These are phyloP conservation scores for Nettapus auritus DNA, from an alignment of 2,113 vertebrate genomes.

Conservation along the genomic window DNA sequence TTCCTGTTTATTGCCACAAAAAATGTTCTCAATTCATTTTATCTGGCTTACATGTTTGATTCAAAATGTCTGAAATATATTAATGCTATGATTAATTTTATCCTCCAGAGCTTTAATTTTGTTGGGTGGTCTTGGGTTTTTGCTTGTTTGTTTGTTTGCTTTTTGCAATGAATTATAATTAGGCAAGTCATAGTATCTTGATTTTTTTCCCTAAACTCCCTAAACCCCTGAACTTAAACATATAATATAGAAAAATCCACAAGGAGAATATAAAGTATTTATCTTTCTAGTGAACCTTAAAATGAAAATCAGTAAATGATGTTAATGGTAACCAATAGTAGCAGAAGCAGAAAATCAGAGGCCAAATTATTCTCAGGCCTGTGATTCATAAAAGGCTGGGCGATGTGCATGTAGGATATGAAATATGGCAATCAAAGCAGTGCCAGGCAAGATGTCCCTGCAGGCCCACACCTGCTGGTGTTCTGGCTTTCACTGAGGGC, in stretches of 20 bases:
- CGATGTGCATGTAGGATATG: neutral
- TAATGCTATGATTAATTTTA: neutral
- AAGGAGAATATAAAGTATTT: neutral
- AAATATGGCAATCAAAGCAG: neutral
- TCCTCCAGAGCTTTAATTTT: neutral
- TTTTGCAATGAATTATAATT: neutral
- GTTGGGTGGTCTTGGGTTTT: neutral
- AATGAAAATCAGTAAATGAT: neutral
- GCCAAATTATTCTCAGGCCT: neutral
- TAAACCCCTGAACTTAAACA: neutral
- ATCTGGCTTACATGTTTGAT: neutral
- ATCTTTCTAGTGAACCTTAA: neutral
- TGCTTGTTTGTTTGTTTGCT: neutral
- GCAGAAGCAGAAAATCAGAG: neutral
- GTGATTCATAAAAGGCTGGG: rapidly evolving
- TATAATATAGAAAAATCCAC: neutral
- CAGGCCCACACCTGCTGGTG: neutral
- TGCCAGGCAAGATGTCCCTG: neutral
- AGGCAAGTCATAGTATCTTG: neutral
- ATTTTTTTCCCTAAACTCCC: neutral
- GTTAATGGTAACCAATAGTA: neutral
- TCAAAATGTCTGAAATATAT: neutral
- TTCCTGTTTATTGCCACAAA: conserved; percentile 29
- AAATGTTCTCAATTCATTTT: conserved; percentile 19
- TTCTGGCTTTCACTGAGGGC: neutral